These are phyloP conservation scores for Megastigmus dorsalis DNA, from an alignment of 2,888 invertebrate genomes.

Conservation along the genomic window DNA sequence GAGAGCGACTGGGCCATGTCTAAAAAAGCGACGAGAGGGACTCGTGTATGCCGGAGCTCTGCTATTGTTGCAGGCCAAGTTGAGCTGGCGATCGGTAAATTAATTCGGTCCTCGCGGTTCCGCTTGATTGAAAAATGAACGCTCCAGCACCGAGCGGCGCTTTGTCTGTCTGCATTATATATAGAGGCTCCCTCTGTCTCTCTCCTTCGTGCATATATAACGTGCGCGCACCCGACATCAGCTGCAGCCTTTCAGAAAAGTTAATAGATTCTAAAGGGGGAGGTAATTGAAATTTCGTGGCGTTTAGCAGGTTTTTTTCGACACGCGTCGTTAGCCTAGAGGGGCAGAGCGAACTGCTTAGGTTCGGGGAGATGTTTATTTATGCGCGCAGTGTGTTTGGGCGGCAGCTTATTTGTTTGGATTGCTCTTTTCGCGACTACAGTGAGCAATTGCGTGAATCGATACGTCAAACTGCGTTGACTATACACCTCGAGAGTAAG, in stretches of 20 bases:
- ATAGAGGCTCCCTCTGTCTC: background rate
- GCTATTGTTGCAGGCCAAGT: slow-evolving; percentile 5
- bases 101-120: slow-evolving; percentile 40
- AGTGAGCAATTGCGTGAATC: too few species aligned
- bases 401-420: too few species aligned
- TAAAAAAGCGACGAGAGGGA: slow-evolving; percentile 14
- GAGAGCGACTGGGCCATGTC: too few species aligned
- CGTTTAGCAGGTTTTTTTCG: slow-evolving; percentile 25
- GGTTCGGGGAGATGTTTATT: too few species aligned
- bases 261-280: slow-evolving; percentile 38
- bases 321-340: slow-evolving; percentile 24
- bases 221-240: too few species aligned
- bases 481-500: too few species aligned
- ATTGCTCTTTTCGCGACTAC: too few species aligned
- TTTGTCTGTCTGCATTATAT: too few species aligned
- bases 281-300: slow-evolving; percentile 44
- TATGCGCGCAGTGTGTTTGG: too few species aligned
- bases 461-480: too few species aligned
- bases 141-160: too few species aligned
- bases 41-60: background rate
- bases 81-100: slow-evolving; percentile 44
- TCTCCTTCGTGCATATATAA: background rate
- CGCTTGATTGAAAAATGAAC: slow-evolving; percentile 51
- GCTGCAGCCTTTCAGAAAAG: slow-evolving; percentile 38
- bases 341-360: too few species aligned